Evolutionary conservation across 1,140 invertebrate genomes (phyloP).

Genomic region (Zaprionus nigranus): DNA sequence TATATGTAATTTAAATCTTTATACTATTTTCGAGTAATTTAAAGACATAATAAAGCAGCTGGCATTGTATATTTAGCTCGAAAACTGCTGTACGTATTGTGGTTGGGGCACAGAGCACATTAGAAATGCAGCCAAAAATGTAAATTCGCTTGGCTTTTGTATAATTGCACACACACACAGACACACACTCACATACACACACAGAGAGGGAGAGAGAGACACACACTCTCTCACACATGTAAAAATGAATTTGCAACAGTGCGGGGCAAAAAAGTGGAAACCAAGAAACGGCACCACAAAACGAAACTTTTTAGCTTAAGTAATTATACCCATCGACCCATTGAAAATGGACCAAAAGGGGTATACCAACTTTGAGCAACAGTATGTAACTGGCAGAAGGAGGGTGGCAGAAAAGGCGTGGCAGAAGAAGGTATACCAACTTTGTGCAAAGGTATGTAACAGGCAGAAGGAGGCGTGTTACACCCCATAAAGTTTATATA

Average conservation of each 20-base stretch:
- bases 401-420: too few species aligned
- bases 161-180: slow-evolving; percentile 47
- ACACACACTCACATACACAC: slow-evolving; percentile 12
- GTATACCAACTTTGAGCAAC: too few species aligned
- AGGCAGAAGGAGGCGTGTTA: too few species aligned
- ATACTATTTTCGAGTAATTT: background rate
- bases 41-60: background rate
- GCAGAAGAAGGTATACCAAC: too few species aligned
- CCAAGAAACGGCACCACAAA: slow-evolving; percentile 51
- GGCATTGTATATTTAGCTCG: background rate
- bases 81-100: slow-evolving; percentile 15
- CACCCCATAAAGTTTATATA: too few species aligned
- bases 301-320: slow-evolving; percentile 55
- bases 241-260: slow-evolving; percentile 51
- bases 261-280: slow-evolving; percentile 23
- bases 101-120: slow-evolving; percentile 32
- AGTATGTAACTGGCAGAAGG: too few species aligned
- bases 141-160: slow-evolving; percentile 60
- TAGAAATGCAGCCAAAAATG: slow-evolving; percentile 46
- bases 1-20: background rate
- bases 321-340: slow-evolving; percentile 23
- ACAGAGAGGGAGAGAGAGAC: too few species aligned
- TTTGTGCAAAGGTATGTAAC: too few species aligned
- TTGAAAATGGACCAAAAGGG: too few species aligned
- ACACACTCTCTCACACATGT: slow-evolving; percentile 19